Base-by-base conservation (phyloP, 2,797 vertebrate genomes). In the Euphonia xanthogaster region DNA sequence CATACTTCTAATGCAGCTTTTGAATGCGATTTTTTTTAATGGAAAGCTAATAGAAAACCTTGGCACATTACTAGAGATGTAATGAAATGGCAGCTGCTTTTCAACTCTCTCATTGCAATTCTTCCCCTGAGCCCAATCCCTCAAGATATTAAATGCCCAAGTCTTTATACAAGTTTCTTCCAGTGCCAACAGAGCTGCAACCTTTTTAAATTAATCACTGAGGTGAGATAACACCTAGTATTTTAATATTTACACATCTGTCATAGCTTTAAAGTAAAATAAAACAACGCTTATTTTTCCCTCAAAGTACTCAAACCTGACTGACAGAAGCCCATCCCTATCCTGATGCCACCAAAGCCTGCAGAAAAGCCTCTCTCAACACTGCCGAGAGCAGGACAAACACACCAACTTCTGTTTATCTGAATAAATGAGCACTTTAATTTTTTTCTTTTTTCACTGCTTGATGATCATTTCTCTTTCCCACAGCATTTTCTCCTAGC, bases 61-160 rank as follows among this genome's bases (percentile, higher is more conserved):
- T 95, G 92, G 93, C 93, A 95, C 79, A 66, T 90, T 96, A 93
- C 95, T 83, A 51, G 57, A 93, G 76, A 93, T 3, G 22, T 68
- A 93, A 93, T 91, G 92, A 95, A 95, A 96, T 67, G 72, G 95
- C 94, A 96, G 95, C 67, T 94, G 88, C 88, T 94, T 97, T 95
- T 97, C 96, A 93, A 88, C 88, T 81, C 85, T 95, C 90, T 93
- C 87, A 86, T 86, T 94, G 82, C 82, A 87, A 93, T 91, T 87
- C 91, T 78, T 90, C 82, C 93, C 84, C 47, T 77, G 62, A 94
- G 88, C 84, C 90, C 87, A 93, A 51, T 81, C 89, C 88, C 74
- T 87, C 66, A 68, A 95, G 70, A 91, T 79, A 94, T 50, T 78
- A 91, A 94, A 92, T 77, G 66, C 78, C 70, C 81, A 39, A 91